Conservation (phyloP, 1,140 invertebrate genomes). For the Zaprionus nigranus region DNA sequence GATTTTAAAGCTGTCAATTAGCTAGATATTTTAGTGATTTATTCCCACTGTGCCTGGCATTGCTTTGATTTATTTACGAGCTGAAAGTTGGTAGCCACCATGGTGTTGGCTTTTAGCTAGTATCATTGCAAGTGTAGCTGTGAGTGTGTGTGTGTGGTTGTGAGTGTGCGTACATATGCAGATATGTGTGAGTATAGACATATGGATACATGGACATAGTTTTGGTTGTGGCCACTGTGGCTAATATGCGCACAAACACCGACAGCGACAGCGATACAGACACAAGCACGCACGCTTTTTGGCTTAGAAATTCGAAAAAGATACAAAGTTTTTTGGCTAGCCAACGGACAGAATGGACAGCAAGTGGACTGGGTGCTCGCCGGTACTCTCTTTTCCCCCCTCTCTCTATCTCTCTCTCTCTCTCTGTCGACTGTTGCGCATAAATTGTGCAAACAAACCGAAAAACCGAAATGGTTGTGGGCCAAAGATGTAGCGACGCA, state of each 20-base stretch:
- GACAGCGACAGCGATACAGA: not conserved
- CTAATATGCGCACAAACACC: constrained; percentile 59
- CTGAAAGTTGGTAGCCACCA: constrained; percentile 56
- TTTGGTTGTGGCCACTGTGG: constrained; percentile 69
- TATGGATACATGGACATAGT: constrained; percentile 28
- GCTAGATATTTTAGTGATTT: not conserved
- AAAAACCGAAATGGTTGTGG: constrained; percentile 57
- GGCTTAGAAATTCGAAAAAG: constrained; percentile 66
- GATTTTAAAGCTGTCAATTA: constrained; percentile 19
- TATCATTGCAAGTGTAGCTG: constrained; percentile 3
- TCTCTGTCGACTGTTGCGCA: constrained; percentile 48
- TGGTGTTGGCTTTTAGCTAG: constrained; percentile 22
- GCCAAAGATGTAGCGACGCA: constrained; percentile 39
- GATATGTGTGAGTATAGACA: not conserved
- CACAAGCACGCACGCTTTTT: constrained; percentile 53
- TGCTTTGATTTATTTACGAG: constrained; percentile 58
- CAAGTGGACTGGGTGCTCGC: not conserved
- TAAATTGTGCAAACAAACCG: constrained; percentile 74
- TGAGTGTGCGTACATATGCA: constrained; percentile 4
- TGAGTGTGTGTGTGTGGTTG: not conserved
- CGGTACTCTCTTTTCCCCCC: not conserved
- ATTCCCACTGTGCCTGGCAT: constrained; percentile 48
- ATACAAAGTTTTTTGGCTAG: constrained; percentile 53
- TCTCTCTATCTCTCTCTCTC: not conserved
- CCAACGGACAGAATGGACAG: constrained; percentile 23